These are phyloP conservation scores for Dicaeum eximium DNA, from an alignment of 2,113 vertebrate species.

Conservation along the genomic window DNA sequence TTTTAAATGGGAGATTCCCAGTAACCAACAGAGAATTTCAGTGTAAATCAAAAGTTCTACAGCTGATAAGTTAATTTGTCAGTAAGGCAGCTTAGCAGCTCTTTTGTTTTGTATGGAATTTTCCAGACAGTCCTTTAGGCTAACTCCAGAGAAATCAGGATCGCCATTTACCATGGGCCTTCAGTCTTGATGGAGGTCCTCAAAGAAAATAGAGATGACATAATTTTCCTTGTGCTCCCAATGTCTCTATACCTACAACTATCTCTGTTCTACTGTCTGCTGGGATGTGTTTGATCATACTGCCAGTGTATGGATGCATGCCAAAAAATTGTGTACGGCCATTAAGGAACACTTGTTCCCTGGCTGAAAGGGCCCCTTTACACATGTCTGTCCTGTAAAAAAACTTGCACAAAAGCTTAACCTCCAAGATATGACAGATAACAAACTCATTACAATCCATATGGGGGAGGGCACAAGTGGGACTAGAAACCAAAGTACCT, in stretches of 20 bases:
- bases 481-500: neutral
- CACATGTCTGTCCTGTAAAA: neutral
- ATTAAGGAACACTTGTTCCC: slow-evolving; percentile 50
- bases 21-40: slow-evolving; percentile 3
- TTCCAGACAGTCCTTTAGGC: neutral
- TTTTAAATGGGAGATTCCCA: slow-evolving; percentile 29
- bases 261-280: slow-evolving; percentile 7
- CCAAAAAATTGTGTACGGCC: slow-evolving; percentile 40
- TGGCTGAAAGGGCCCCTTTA: slow-evolving; percentile 35
- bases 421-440: slow-evolving; percentile 51
- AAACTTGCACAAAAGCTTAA: slow-evolving; percentile 19
- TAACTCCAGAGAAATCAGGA: neutral
- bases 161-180: neutral
- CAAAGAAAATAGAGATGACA: neutral
- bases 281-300: slow-evolving; percentile 18
- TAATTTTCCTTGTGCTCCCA: neutral
- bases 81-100: neutral
- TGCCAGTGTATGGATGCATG: neutral
- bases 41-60: slow-evolving; percentile 36
- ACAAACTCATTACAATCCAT: slow-evolving; percentile 22
- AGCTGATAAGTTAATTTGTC: slow-evolving; percentile 56
- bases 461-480: neutral
- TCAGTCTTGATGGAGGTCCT: neutral
- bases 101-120: slow-evolving; percentile 10
- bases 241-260: slow-evolving; percentile 4